phyloP scores from a whole-genome alignment of 2,113 vertebrate species.

The Trichechus manatus region DNA sequence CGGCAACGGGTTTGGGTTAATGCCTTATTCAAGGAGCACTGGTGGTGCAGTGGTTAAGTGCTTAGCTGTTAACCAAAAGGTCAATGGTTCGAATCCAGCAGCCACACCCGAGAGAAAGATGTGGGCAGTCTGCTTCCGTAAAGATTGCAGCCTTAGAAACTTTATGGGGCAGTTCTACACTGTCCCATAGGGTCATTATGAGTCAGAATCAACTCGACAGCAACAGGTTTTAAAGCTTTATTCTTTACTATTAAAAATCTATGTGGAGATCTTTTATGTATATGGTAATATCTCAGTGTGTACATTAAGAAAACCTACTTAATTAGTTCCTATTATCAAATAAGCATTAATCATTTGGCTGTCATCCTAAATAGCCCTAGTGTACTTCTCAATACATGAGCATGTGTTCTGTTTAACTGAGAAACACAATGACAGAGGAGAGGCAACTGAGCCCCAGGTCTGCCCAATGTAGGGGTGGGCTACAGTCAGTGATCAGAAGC shows the following conservation, averaged over 20 bases:
- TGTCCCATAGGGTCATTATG: too few relatives aligned
- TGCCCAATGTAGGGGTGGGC: not conserved
- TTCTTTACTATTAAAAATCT: constrained; percentile 10
- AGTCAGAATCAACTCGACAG: too few relatives aligned
- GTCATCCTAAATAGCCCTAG: not conserved
- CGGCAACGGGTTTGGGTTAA: not conserved
- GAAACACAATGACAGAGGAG: not conserved
- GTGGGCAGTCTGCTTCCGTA: too few relatives aligned
- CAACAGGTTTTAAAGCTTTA: not conserved
- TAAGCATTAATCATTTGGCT: not conserved
- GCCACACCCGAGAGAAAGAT: too few relatives aligned
- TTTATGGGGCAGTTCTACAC: too few relatives aligned
- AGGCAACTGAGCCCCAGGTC: not conserved
- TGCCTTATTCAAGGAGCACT: not conserved
- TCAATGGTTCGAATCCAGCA: too few relatives aligned
- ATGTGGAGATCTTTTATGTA: not conserved
- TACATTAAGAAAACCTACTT: not conserved
- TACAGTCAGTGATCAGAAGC: not conserved
- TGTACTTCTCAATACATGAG: not conserved
- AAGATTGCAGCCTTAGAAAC: too few relatives aligned
- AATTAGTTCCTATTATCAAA: not conserved
- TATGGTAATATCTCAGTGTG: not conserved
- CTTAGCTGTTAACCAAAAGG: too few relatives aligned
- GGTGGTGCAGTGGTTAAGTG: too few relatives aligned
- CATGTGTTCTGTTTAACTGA: not conserved